These are phyloP conservation scores for Mycalesis mineus DNA, from an alignment of 2,888 invertebrate genomes.

Conservation along the genomic window DNA sequence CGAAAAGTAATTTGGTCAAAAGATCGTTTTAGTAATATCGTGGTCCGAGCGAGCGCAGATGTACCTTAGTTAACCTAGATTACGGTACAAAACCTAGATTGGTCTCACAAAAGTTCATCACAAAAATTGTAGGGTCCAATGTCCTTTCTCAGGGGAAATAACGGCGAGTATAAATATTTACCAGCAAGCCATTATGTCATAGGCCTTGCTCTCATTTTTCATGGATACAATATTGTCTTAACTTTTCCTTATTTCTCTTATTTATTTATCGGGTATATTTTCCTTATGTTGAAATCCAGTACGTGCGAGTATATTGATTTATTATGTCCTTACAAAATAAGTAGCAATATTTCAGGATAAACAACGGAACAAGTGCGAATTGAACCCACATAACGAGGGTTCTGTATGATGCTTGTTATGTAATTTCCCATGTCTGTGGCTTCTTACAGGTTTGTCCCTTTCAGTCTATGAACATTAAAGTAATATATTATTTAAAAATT, in stretches of 20 bases:
- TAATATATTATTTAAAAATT: too few relatives aligned
- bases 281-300: not conserved
- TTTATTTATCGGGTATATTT: conserved; percentile 1
- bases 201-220: not conserved
- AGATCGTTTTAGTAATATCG: too few relatives aligned
- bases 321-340: not conserved
- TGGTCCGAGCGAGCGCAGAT: not conserved
- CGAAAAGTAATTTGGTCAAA: too few relatives aligned
- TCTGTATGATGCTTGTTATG: too few relatives aligned
- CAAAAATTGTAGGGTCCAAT: not conserved
- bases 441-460: too few relatives aligned
- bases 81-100: not conserved
- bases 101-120: not conserved
- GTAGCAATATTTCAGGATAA: too few relatives aligned
- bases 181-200: not conserved
- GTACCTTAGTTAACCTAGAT: not conserved
- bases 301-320: not conserved
- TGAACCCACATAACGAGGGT: too few relatives aligned
- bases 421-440: too few relatives aligned
- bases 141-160: not conserved
- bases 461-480: too few relatives aligned
- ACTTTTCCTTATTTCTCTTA: not conserved
- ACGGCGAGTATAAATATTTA: not conserved
- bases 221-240: not conserved
- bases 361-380: too few relatives aligned